Base-by-base conservation (phyloP, 2,888 invertebrate species). In the Stenchaetothrips biformis region DNA sequence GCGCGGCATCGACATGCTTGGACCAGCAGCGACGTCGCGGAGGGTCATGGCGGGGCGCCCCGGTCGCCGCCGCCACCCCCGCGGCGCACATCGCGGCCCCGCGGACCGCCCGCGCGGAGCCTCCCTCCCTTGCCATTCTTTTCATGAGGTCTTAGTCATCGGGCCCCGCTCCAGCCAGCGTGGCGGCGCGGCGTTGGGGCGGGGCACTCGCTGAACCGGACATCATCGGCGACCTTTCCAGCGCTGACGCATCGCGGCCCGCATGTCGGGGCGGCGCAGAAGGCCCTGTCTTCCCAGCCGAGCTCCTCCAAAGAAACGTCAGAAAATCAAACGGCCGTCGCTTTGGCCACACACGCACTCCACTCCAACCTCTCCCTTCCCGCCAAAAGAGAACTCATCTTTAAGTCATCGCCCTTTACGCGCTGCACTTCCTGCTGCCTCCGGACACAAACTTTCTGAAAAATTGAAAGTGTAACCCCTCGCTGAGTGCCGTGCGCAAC, bases 191-290 rank as follows among this genome's bases (percentile, higher is more conserved):
- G 53, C 53, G 53, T 1, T 7, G 53, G 18, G 11, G 53, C 13
- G 67, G 67, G 67, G 67, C 67, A 74, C 67, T 74, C 67, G 25
- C 67, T 74, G 21, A 21, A 74, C 67, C 67, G 67, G 67, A 74
- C 67, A 74, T 74, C 67, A 74, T 74, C 67, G 67, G 67, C 67
- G 67, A 74, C 67, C 67, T 74, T 74, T 74, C 67, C 67, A 7
- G 25, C 37, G 37, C 53, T 13, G 53, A 53, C 53, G 13, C 53
- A 53, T 13, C 53, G 53, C 37, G 37, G 16, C 13, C 53, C 11
- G 53, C 53, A 18, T 53, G 18, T 53, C 53, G 18, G 53, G 11
- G 53, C 37, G 37, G 13, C 4, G 53, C 53, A 53, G n/a, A n/a
- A 18, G 53, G 11, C 13, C 13, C 11, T 0, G 16, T 53, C 53